A percentile compares a stretch with the other conserved stretches of the same genome.
Evolutionary conservation across 2,797 vertebrate genomes (phyloP).

Genomic region (Alosa sapidissima): DNA sequence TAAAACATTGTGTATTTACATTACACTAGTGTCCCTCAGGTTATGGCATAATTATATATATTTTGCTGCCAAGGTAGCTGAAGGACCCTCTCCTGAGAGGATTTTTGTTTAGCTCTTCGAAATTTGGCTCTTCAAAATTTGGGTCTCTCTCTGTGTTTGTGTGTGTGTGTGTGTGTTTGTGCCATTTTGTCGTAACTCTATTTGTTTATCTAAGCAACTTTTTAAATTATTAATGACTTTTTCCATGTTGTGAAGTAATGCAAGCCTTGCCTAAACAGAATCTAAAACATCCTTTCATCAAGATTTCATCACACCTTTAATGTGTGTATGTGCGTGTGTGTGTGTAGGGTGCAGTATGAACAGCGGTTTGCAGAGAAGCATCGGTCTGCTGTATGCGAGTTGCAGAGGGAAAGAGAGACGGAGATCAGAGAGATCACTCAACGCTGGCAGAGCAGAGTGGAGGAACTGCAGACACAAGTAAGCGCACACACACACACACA

Average conservation of each 20-base stretch:
- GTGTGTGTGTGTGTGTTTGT: not conserved
- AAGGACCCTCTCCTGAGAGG: no score
- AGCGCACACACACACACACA: conserved; percentile 33
- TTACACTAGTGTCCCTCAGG: no score
- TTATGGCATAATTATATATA: no score
- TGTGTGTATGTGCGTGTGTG: conserved; percentile 20
- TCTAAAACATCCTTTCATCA: not conserved
- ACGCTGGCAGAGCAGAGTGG: conserved; percentile 75
- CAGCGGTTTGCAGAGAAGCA: conserved; percentile 68
- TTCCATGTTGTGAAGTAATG: not conserved
- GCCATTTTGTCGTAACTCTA: not conserved
- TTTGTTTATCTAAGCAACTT: not conserved
- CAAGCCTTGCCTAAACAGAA: not conserved
- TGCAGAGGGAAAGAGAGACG: conserved; percentile 74
- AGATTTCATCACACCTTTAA: not conserved
- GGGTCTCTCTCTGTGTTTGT: not conserved
- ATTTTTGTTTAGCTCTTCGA: no score
- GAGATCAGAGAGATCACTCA: conserved; percentile 72
- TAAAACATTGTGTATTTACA: no score
- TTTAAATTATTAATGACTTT: not conserved
- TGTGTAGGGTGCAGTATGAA: conserved; percentile 74
- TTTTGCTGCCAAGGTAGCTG: no score
- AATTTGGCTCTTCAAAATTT: no score
- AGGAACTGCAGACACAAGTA: conserved; percentile 77
- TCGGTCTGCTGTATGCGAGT: conserved; percentile 53